phyloP scores from a whole-genome alignment of 2,113 vertebrate genomes.

The Paradisaea rubra region DNA sequence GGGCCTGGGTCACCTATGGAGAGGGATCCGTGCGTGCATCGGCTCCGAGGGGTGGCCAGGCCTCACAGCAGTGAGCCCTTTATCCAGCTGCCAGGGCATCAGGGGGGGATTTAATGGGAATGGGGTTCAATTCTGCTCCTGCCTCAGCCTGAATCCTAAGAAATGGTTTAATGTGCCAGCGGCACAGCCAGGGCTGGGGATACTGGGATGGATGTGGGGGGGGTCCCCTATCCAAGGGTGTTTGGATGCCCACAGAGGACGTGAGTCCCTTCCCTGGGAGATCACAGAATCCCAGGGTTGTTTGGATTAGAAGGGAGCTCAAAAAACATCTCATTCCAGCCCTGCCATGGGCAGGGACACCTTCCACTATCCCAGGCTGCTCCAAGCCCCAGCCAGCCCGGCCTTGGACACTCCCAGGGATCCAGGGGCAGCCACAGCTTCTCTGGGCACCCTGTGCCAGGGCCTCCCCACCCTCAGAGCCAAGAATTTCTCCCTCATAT shows the following conservation, averaged over 20 bases:
- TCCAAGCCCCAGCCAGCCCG: accelerated
- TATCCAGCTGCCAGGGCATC: neutral
- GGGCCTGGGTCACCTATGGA: neutral
- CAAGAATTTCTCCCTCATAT: neutral
- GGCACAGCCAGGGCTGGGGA: neutral
- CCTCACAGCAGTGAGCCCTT: accelerated
- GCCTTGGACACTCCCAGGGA: neutral
- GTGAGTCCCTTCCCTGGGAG: neutral
- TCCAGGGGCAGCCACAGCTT: neutral
- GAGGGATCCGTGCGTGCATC: accelerated
- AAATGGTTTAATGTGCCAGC: accelerated
- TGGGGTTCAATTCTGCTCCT: neutral
- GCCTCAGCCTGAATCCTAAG: neutral
- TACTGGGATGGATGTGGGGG: neutral
- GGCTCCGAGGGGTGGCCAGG: neutral
- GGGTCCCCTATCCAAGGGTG: neutral
- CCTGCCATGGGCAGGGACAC: neutral
- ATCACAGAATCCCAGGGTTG: neutral
- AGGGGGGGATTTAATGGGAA: neutral
- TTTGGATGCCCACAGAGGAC: accelerated
- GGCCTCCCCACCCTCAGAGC: accelerated
- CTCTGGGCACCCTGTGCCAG: neutral
- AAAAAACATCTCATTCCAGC: accelerated
- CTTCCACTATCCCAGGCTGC: accelerated
- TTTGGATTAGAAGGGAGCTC: neutral